Conservation (phyloP, 2,888 invertebrate species). For the Luperina testacea region DNA sequence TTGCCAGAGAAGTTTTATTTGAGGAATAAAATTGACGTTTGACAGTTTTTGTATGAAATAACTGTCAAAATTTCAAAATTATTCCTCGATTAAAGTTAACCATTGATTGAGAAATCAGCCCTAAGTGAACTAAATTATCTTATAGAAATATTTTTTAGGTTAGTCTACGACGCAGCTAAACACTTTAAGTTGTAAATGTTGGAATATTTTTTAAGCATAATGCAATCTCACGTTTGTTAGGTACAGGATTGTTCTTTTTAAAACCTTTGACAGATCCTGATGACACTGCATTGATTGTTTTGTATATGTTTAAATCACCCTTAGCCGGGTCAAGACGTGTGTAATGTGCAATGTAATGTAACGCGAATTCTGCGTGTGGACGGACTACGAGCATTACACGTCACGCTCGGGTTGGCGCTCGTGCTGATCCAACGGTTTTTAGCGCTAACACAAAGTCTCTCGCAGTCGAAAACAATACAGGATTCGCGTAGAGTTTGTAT, state of each 20-base stretch:
- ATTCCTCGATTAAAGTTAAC: too few relatives aligned
- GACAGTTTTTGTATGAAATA: too few relatives aligned
- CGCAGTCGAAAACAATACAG: neutral
- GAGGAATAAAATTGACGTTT: too few relatives aligned
- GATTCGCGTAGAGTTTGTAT: neutral
- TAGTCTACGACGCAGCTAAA: conserved; percentile 25
- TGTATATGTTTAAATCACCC: neutral
- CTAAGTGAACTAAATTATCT: conserved; percentile 11
- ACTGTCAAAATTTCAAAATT: too few relatives aligned
- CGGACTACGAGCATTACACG: neutral
- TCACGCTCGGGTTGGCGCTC: neutral
- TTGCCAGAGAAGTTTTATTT: too few relatives aligned
- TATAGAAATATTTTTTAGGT: neutral
- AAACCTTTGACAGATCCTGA: neutral
- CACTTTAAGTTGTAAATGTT: neutral
- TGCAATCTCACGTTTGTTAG: neutral
- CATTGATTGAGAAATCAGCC: too few relatives aligned
- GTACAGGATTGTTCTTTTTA: neutral
- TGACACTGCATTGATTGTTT: neutral
- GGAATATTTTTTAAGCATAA: neutral
- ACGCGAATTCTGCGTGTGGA: neutral
- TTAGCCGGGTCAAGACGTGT: too few relatives aligned
- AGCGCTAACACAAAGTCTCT: neutral
- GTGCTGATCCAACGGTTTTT: neutral
- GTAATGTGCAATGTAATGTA: neutral